A percentile compares a stretch with the other conserved stretches of the same genome.
Conservation (phyloP, 2,113 vertebrate genomes). For the Cariama cristata region DNA sequence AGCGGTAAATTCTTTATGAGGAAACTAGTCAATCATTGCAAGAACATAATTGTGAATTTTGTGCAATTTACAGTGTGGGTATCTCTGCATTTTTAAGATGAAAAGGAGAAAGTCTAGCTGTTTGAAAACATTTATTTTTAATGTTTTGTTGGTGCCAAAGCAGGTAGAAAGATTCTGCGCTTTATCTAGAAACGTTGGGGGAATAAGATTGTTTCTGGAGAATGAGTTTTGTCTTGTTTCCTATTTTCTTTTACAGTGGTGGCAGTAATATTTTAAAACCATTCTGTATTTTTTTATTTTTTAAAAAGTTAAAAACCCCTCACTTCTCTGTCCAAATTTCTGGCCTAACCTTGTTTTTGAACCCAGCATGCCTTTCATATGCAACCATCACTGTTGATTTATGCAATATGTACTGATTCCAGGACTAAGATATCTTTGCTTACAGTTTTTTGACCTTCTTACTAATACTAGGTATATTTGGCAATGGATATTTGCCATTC, state of each 20-base stretch:
- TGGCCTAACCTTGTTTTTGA: not conserved
- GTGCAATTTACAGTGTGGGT: not conserved
- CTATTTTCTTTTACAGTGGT: not conserved
- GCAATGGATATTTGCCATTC: not conserved
- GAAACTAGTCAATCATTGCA: not conserved
- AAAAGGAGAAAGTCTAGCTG: not conserved
- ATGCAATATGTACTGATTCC: not conserved
- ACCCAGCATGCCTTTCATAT: not conserved
- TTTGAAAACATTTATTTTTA: conserved; percentile 40
- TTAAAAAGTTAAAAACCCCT: not conserved
- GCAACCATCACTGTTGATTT: not conserved
- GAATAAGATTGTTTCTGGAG: not conserved
- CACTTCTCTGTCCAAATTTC: not conserved
- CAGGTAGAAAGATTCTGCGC: not conserved
- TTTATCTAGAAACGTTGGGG: not conserved
- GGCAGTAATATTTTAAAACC: not conserved
- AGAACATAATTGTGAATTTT: not conserved
- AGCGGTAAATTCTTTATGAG: conserved; percentile 34
- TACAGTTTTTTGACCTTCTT: not conserved
- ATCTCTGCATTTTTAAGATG: not conserved
- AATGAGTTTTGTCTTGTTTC: not conserved
- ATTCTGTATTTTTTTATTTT: not conserved
- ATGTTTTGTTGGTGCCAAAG: conserved; percentile 7
- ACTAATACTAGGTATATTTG: not conserved
- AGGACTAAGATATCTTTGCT: not conserved